Evolutionary conservation across 2,113 vertebrate species (phyloP), one percentile per base, ranked within the genome.

Genomic region (Strigops habroptila): DNA sequence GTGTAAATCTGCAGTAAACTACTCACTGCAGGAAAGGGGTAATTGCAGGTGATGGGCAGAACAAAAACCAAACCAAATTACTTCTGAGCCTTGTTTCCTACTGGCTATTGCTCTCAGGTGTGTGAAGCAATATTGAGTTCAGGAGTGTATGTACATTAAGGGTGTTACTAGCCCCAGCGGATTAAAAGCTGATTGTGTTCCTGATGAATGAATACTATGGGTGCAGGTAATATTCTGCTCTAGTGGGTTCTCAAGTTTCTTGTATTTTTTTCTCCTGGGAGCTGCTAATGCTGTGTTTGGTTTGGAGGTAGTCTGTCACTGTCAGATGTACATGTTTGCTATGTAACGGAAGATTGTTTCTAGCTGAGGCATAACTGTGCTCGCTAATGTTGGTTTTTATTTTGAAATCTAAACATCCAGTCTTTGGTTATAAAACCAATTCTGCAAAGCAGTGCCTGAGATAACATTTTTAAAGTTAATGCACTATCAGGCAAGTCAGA

Each of bases 321-420:
- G 10, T 33, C 41, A 68, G 33, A 53, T 80, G 57, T 81, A n/a
- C 6, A 10, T 16, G 5, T 67, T 77, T 82, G 79, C 75, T 75
- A 0, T 63, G 41, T 53, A 79, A 70, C 33, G 44, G 51, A 53
- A 71, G 88, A 48, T 78, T 88, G 64, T 84, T 95, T 94, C 55
- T 35, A 41, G 57, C 48, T 3, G 27, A 23, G 46, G 18, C 18
- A 10, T 81, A 70, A 60, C 71, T 71, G 10, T 64, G 51, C 23
- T 94, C n/a, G 30, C 39, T 12, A 14, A 12, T 81, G 82, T 51
- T 62, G 44, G 2, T 3, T 74, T 93, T 74, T 41, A n/a, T 79
- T 93, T 91, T 75, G 82, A 86, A 96, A 96, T 90, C 65, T 59
- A 90, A 94, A 88, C 39, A 43, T 67, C 39, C 4, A 62, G 41